A percentile compares a stretch with the other conserved stretches of the same genome.
These are phyloP conservation scores for Eidolon helvum DNA, from an alignment of 2,113 vertebrate genomes.

Conservation along the genomic window DNA sequence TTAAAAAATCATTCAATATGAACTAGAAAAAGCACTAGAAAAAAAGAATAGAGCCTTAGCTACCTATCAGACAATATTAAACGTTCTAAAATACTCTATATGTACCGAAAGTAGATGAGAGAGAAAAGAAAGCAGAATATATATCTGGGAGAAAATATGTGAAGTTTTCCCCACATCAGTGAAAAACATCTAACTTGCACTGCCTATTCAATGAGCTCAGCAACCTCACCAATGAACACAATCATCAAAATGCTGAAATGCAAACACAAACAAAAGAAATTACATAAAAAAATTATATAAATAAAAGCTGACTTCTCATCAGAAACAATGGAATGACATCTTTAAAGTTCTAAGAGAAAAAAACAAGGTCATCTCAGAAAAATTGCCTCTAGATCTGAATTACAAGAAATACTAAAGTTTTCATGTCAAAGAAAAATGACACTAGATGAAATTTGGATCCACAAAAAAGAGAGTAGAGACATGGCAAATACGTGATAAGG, in stretches of 20 bases:
- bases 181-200: not conserved
- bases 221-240: not conserved
- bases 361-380: not conserved
- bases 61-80: not conserved
- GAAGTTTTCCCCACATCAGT: not conserved
- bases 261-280: not conserved
- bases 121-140: not conserved
- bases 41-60: not conserved
- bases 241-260: not conserved
- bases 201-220: not conserved
- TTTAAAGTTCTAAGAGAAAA: not conserved
- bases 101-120: not conserved
- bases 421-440: not conserved
- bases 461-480: not conserved
- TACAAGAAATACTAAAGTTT: not conserved
- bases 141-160: not conserved
- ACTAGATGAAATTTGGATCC: not conserved
- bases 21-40: not conserved
- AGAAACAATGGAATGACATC: not conserved
- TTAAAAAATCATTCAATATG: not conserved
- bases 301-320: not conserved
- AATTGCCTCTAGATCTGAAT: not conserved
- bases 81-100: not conserved
- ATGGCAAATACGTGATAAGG: not conserved
- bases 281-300: not conserved